Conservation (phyloP, 92 coral and sea anemone genomes). For the Anthopleura xanthogrammica region DNA sequence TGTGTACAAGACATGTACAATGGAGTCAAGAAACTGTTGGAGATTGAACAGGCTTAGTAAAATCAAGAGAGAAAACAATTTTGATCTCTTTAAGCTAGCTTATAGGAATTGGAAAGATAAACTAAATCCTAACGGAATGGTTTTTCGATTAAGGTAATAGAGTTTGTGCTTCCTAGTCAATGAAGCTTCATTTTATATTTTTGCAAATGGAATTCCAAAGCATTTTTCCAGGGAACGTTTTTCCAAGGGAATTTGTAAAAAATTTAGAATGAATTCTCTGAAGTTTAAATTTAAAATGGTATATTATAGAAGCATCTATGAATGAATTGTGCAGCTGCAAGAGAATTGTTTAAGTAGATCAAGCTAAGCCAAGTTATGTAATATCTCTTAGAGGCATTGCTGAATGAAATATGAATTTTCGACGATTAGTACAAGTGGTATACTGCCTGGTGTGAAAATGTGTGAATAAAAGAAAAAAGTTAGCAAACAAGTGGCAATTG, state of each 20-base stretch:
- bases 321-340: too few species aligned
- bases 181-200: too few species aligned
- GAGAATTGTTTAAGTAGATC: too few species aligned
- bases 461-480: neutral
- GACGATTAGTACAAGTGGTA: neutral
- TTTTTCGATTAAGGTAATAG: neutral
- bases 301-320: too few species aligned
- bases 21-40: constrained; percentile 87
- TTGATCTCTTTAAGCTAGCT: neutral
- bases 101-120: neutral
- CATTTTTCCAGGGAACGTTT: neutral
- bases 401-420: too few species aligned
- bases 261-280: too few species aligned
- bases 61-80: neutral
- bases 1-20: constrained; percentile 81
- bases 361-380: too few species aligned
- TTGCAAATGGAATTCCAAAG: neutral
- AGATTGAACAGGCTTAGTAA: constrained; percentile 58
- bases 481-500: too few species aligned
- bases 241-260: neutral
- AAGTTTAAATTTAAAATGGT: too few species aligned
- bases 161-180: neutral
- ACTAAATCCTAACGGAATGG: neutral
- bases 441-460: neutral
- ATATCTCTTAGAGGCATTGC: too few species aligned